These are phyloP conservation scores for Nematopogon swammerdamellus DNA, from an alignment of 2,888 invertebrate genomes.

Conservation along the genomic window DNA sequence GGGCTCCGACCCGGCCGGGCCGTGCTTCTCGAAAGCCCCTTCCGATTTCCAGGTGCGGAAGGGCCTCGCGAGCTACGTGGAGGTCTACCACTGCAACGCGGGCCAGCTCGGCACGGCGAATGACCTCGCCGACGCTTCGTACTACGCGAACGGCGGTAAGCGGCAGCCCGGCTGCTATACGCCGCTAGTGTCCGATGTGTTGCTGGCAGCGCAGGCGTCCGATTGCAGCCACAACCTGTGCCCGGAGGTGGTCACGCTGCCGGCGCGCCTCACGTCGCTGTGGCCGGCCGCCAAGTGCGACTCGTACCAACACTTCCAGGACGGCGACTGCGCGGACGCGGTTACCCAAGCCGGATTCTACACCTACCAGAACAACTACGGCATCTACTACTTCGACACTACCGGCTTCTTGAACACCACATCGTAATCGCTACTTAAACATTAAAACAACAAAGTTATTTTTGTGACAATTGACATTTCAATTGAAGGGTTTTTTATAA, in stretches of 20 bases:
- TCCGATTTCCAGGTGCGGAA: constrained; percentile 45
- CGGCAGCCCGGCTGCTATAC: constrained; percentile 52
- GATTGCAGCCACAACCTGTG: constrained; percentile 46
- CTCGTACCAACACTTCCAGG: constrained; percentile 27
- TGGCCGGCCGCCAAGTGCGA: constrained; percentile 38
- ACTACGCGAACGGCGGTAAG: constrained; percentile 55
- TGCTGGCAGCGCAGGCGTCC: constrained; percentile 34
- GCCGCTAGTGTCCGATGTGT: constrained; percentile 29
- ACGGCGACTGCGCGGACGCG: constrained; percentile 32
- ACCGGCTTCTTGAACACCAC: no score
- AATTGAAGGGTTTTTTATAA: no score
- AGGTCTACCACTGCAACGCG: no score
- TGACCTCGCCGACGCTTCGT: constrained; percentile 54
- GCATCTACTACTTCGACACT: no score
- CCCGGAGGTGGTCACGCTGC: constrained; percentile 30
- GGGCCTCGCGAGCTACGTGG: constrained; percentile 53
- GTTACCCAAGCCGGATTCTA: constrained; percentile 39
- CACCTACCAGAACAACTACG: no score
- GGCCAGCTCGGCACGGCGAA: constrained; percentile 23
- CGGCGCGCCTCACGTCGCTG: constrained; percentile 28
- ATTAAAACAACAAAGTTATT: no score
- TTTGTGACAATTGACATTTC: no score
- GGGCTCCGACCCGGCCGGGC: constrained; percentile 43
- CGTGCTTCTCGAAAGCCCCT: constrained; percentile 39
- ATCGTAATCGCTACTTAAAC: no score